These are phyloP conservation scores for Drosophila helvetica DNA, from an alignment of 2,888 invertebrate species.

Conservation along the genomic window DNA sequence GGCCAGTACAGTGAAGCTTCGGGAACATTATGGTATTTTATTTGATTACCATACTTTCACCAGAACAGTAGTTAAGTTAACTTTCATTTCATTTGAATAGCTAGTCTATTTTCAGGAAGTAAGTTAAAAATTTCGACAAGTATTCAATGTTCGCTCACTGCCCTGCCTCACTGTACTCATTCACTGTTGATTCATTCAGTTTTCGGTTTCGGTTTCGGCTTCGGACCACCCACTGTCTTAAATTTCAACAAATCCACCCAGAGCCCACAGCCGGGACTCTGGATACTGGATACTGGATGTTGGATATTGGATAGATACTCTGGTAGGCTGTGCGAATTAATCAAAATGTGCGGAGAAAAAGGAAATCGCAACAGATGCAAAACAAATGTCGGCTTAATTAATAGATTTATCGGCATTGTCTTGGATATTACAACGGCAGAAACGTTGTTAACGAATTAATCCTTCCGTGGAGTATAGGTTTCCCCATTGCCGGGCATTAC, in stretches of 20 bases:
- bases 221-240: slow-evolving; percentile 78
- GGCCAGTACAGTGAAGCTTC: slow-evolving; percentile 27
- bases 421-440: slow-evolving; percentile 76
- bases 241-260: slow-evolving; percentile 78
- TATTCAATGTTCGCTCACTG: too few relatives aligned
- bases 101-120: too few relatives aligned
- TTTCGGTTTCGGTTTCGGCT: slow-evolving; percentile 48
- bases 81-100: too few relatives aligned
- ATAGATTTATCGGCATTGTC: slow-evolving; percentile 82
- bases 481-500: slow-evolving; percentile 50
- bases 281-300: not conserved
- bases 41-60: not conserved
- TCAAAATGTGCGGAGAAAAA: slow-evolving; percentile 28
- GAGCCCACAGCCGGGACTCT: slow-evolving; percentile 32
- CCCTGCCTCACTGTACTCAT: slow-evolving; percentile 9
- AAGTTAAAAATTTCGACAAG: too few relatives aligned
- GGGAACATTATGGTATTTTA: not conserved
- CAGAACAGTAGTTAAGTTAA: too few relatives aligned
- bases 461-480: slow-evolving; percentile 81
- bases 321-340: slow-evolving; percentile 35
- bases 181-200: slow-evolving; percentile 42
- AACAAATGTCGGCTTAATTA: slow-evolving; percentile 81
- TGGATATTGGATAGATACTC: slow-evolving; percentile 4
- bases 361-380: slow-evolving; percentile 47
- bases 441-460: slow-evolving; percentile 82